A percentile compares a stretch with the other conserved stretches of the same genome.
phyloP scores from a whole-genome alignment of 2,888 invertebrate species.

The Muschampia plurimacula region DNA sequence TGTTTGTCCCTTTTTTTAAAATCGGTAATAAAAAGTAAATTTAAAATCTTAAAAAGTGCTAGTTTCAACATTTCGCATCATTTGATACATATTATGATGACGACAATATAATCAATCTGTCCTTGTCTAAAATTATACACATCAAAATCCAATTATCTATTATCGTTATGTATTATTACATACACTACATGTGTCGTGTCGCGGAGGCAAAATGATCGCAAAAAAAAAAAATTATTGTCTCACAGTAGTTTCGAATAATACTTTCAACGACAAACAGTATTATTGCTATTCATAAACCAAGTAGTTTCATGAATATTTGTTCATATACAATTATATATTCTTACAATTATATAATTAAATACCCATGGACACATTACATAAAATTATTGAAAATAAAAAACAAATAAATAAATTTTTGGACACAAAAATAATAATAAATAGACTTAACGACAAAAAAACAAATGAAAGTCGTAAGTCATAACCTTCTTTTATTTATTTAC shows the following conservation, averaged over 20 bases:
- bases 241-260: not conserved
- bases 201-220: not conserved
- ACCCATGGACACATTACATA: too few relatives aligned
- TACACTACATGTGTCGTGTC: not conserved
- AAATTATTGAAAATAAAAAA: too few relatives aligned
- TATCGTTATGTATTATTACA: not conserved
- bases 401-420: too few relatives aligned
- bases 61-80: not conserved
- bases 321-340: not conserved
- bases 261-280: not conserved
- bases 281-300: too few relatives aligned
- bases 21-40: too few relatives aligned
- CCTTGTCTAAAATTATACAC: conserved; percentile 1
- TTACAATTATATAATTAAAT: too few relatives aligned
- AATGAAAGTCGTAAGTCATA: too few relatives aligned
- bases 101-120: not conserved
- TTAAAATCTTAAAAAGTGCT: too few relatives aligned
- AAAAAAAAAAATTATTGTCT: not conserved
- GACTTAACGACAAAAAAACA: too few relatives aligned
- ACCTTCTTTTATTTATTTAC: too few relatives aligned
- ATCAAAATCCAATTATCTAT: not conserved
- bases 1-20: too few relatives aligned
- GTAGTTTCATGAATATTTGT: not conserved
- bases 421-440: too few relatives aligned
- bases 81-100: not conserved